Conservation (phyloP, 2,113 vertebrate genomes). For the Callocephalon fimbriatum region DNA sequence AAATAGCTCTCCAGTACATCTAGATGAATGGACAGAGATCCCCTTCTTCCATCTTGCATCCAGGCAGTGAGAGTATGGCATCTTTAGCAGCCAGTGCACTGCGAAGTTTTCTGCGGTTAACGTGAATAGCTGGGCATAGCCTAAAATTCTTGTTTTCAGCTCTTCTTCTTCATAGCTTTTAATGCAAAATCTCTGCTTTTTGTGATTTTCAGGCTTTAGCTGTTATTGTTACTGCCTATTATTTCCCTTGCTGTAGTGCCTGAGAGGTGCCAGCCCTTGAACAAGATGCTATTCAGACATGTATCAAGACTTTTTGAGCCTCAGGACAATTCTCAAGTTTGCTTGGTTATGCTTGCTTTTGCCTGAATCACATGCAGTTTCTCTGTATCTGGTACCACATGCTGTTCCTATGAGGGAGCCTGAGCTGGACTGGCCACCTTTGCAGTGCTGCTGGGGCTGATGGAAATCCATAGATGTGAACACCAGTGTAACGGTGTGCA, state of each 20-base stretch:
- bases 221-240: not conserved
- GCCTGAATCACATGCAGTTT: not conserved
- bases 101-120: not conserved
- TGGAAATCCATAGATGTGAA: fast-evolving
- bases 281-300: not conserved
- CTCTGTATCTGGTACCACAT: not conserved
- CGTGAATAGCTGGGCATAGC: not conserved
- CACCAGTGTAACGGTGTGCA: fast-evolving
- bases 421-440: not conserved
- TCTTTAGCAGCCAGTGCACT: not conserved
- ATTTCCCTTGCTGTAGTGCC: not conserved
- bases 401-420: not conserved
- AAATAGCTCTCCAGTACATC: not conserved
- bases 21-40: not conserved
- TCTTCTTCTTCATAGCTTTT: not conserved
- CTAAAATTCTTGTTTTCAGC: not conserved
- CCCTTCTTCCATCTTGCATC: not conserved
- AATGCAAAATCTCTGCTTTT: not conserved
- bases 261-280: not conserved
- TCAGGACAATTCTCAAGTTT: not conserved
- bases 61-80: not conserved
- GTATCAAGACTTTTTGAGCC: not conserved
- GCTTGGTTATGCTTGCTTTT: not conserved
- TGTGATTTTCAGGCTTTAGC: not conserved
- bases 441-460: not conserved